phyloP scores from a whole-genome alignment of 1,140 invertebrate genomes.

The Bombus pascuorum region DNA sequence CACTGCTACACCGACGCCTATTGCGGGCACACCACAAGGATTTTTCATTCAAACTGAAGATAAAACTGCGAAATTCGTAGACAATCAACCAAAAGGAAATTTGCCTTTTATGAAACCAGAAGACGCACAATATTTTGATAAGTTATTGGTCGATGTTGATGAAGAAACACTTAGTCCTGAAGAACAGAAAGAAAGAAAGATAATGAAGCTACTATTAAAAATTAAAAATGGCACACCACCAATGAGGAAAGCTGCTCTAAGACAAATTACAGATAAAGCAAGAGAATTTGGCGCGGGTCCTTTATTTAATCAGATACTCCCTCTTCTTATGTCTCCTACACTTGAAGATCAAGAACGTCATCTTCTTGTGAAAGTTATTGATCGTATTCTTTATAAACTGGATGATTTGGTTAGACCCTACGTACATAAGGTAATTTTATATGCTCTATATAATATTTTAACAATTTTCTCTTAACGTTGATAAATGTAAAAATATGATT shows the following conservation, averaged over 20 bases:
- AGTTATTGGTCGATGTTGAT: slow-evolving; percentile 98
- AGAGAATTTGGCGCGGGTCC: slow-evolving; percentile 99
- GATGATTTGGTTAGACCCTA: slow-evolving; percentile 99
- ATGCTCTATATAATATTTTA: slow-evolving; percentile 19
- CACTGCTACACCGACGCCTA: slow-evolving; percentile 98
- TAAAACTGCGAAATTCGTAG: slow-evolving; percentile 93
- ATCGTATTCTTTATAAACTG: slow-evolving; percentile 98
- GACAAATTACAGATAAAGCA: slow-evolving; percentile 99
- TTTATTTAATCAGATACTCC: slow-evolving; percentile 99
- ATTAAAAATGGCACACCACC: slow-evolving; percentile 99
- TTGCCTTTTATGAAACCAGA: slow-evolving; percentile 99
- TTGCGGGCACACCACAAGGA: slow-evolving; percentile 95
- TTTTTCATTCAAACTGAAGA: slow-evolving; percentile 98
- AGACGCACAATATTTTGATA: slow-evolving; percentile 99
- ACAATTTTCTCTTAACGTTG: slow-evolving; percentile 2
- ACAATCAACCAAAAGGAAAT: slow-evolving; percentile 98
- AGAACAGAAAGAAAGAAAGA: slow-evolving; percentile 99
- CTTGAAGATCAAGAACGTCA: slow-evolving; percentile 99
- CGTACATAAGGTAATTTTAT: slow-evolving; percentile 93
- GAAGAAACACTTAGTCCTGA: slow-evolving; percentile 97
- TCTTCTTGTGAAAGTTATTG: slow-evolving; percentile 99
- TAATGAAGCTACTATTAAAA: slow-evolving; percentile 99
- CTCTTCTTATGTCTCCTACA: slow-evolving; percentile 99
- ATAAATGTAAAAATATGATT: slow-evolving; percentile 27
- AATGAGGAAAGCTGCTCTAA: slow-evolving; percentile 98